These are phyloP conservation scores for Hirtodrosophila trivittata DNA, from an alignment of 2,888 invertebrate genomes.

Conservation along the genomic window DNA sequence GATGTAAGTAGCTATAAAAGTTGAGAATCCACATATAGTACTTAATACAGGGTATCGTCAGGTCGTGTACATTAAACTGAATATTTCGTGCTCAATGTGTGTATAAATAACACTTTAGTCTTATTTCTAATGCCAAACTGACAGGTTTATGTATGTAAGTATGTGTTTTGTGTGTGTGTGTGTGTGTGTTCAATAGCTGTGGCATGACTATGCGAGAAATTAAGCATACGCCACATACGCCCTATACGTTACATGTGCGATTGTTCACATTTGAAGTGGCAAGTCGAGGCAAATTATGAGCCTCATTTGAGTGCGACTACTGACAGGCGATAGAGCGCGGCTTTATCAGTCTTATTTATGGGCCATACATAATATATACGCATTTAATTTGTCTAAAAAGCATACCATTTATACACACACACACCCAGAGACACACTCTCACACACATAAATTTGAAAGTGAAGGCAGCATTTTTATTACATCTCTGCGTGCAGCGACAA, in stretches of 20 bases:
- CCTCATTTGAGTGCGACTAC: conserved; percentile 28
- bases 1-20: no score
- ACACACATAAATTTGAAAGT: background rate
- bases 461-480: conserved; percentile 42
- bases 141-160: conserved; percentile 64
- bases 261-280: conserved; percentile 72
- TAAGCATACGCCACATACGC: conserved; percentile 63
- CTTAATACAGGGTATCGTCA: conserved; percentile 4
- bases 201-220: conserved; percentile 72
- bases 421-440: background rate
- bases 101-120: conserved; percentile 73
- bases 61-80: conserved; percentile 9
- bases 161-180: conserved; percentile 4
- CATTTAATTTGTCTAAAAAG: conserved; percentile 76
- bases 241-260: conserved; percentile 38
- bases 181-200: conserved; percentile 51
- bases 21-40: no score
- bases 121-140: conserved; percentile 71
- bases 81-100: conserved; percentile 17
- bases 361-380: conserved; percentile 64
- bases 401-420: conserved; percentile 34
- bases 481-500: conserved; percentile 40
- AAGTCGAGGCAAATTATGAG: conserved; percentile 59
- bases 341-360: conserved; percentile 71
- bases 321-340: conserved; percentile 29